Evolutionary conservation across 1,140 invertebrate genomes (phyloP), one percentile per base, ranked within the genome.

Genomic region (Drosophila pandora): DNA sequence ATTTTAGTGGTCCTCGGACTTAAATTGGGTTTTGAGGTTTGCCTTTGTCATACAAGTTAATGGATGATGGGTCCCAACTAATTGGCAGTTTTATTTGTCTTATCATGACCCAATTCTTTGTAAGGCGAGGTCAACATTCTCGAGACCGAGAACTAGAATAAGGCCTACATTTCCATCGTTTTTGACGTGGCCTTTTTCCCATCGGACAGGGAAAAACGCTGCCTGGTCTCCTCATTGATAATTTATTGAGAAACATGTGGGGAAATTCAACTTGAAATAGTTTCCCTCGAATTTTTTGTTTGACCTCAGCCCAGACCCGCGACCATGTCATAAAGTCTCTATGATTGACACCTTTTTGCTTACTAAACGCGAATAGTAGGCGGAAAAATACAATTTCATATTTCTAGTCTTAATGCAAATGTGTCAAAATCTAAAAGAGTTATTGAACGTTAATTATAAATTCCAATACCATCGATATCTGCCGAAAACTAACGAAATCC

Each of bases 381-480:
- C 39, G 22, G 32, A 56, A 58, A 56, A 81, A 52, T 2, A n/a
- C 13, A 47, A 64, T 75, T 79, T 71, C 64, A 48, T 45, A 74
- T 64, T 57, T 58, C 48, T 22, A 45, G 57, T 53, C 62, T 58
- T 68, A 37, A 55, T 34, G 63, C 67, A 68, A 80, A 73, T 83
- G 56, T 63, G 62, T 43, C 57, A 32, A 65, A 61, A 83, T 70
- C 41, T 49, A 30, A 49, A 80, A 85, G 76, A 84, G 81, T 85
- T 84, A 85, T 84, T 84, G 81, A 81, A 85, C 78, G 60, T 81
- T 77, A 85, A 84, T 74, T 85, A 80, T 76, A 85, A 84, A 80
- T 84, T 62, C 72, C 81, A 80, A 84, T 80, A 84, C 64, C 80
- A 65, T 65, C 70, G 17, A 65, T 75, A 50, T 68, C 28, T 56